Base-by-base conservation (phyloP, 92 coral and sea anemone genomes). In the Epizoanthus ramosus region DNA sequence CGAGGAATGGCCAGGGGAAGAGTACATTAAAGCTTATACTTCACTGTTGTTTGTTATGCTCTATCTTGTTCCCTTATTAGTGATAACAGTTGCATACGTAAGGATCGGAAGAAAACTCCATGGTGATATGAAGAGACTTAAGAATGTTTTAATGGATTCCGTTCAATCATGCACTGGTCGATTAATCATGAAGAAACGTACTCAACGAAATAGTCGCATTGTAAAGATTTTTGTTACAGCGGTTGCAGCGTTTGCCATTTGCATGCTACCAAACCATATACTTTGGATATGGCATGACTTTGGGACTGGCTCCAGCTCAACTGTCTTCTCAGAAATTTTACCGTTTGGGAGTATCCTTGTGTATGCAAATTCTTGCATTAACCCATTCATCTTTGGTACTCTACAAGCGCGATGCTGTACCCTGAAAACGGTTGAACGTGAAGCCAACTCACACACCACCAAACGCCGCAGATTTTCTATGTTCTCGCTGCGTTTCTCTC, bases 371-470 rank as follows among this genome's bases (percentile, higher is more conserved):
- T 92, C 97, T 79, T 90, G 95, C 74, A 85, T 96, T 19, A 96
- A 94, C 63, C 99, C 99, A 3, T 96, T 96, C 67, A 96, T 96
- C 21, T 96, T 96, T 71, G 99, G 99, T 0, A 94, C 99, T 0
- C 86, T 92, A 24, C 95, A 92, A 28, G 79, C 88, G 0, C 85
- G 87, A 6, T 94, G 98, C 66, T 74, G 82, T 77, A 43, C 65
- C 5, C 9, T 43, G 22, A 61, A 77, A 43, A 6, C 37, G 14
- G 17, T 22, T 6, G 25, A 45, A 0, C 31, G n/a, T 1, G 28
- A 39, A 14, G 82, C 24, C 45, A 41, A n/a, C 7, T 56, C 45
- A n/a, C 65, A 22, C 14, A 24, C 17, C 24, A 19, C 23, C 24
- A 33, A 61, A 21, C 58, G 58, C 23, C 68, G 81, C n/a, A 68